A percentile compares a stretch with the other conserved stretches of the same genome.
Conservation (phyloP, 2,113 vertebrate species). For the Scartelaos histophorus region DNA sequence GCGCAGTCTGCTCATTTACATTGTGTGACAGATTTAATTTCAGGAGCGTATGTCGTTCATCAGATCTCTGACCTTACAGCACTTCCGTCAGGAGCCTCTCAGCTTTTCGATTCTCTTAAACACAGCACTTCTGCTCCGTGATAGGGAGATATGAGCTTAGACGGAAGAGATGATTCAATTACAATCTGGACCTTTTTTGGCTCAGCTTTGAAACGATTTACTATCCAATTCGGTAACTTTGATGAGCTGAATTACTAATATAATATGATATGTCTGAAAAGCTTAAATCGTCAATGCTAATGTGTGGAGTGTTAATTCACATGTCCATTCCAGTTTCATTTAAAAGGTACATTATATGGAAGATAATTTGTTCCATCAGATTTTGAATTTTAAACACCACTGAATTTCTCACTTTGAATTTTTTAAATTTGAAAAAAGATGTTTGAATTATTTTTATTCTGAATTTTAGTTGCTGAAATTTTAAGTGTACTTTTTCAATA, state of each 20-base stretch:
- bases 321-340: no score
- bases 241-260: neutral
- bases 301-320: no score
- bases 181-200: neutral
- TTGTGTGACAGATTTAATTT: constrained; percentile 47
- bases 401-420: no score
- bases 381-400: no score
- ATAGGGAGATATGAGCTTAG: constrained; percentile 20
- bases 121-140: constrained; percentile 55
- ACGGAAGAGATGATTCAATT: neutral
- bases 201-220: neutral
- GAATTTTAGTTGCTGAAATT: no score
- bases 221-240: neutral
- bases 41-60: constrained; percentile 35
- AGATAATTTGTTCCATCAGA: no score
- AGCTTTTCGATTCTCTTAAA: constrained; percentile 45
- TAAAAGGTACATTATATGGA: no score
- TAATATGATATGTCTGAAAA: neutral
- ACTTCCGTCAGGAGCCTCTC: constrained; percentile 18
- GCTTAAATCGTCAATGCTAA: no score
- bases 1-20: constrained; percentile 31
- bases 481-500: no score
- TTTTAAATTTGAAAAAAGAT: no score
- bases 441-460: no score
- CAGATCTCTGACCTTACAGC: constrained; percentile 36